Evolutionary conservation across 2,113 vertebrate genomes (phyloP).

Genomic region (Tetrao urogallus): DNA sequence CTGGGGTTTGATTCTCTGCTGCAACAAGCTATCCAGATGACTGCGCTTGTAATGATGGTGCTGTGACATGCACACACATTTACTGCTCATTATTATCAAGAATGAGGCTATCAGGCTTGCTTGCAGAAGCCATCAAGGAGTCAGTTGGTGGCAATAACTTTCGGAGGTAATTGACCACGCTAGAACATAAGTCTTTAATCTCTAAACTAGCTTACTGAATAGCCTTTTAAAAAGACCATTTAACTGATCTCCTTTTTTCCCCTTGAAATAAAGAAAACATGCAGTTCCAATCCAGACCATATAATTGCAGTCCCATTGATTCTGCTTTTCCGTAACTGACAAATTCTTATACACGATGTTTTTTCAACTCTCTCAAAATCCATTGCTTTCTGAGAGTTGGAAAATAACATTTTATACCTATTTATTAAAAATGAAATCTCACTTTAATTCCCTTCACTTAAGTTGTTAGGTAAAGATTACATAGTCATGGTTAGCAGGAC

Average conservation of each 20-base stretch:
- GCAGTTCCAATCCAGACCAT: background rate
- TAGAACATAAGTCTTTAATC: background rate
- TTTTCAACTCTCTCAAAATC: background rate
- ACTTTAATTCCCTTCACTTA: background rate
- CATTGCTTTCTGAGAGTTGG: rapidly evolving
- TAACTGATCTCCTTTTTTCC: background rate
- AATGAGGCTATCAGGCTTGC: rapidly evolving
- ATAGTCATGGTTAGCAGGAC: background rate
- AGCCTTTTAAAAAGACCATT: background rate
- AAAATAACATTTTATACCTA: background rate
- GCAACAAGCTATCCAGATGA: background rate
- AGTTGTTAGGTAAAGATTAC: background rate
- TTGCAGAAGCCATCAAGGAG: background rate
- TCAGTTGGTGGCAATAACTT: background rate
- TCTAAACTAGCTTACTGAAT: background rate
- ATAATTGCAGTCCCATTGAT: background rate
- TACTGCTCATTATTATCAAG: background rate
- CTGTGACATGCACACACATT: background rate
- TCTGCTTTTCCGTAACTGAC: background rate
- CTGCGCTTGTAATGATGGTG: background rate
- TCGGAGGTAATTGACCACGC: background rate
- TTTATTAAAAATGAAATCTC: background rate
- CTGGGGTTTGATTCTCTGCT: rapidly evolving
- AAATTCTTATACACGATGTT: rapidly evolving
- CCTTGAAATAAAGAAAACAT: background rate